phyloP scores from a whole-genome alignment of 1,140 invertebrate genomes.

The Ceratina calcarata region DNA sequence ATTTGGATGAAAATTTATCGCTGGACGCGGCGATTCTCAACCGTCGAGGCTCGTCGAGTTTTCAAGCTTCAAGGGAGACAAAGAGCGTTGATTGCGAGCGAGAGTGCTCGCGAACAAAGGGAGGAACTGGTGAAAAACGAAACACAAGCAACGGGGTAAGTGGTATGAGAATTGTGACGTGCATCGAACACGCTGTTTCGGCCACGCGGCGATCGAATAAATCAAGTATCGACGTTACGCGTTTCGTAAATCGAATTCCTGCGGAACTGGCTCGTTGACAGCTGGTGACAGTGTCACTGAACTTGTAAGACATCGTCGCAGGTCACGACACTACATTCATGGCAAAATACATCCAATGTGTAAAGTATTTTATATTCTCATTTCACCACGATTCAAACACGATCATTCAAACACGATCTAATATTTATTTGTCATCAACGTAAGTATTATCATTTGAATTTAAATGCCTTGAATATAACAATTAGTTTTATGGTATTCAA shows the following conservation, averaged over 20 bases:
- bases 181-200: constrained; percentile 6
- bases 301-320: constrained; percentile 23
- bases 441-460: too few relatives aligned
- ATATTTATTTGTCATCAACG: too few relatives aligned
- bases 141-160: background rate
- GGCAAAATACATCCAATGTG: background rate
- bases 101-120: background rate
- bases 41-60: background rate
- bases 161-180: constrained; percentile 15
- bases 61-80: constrained; percentile 37
- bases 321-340: constrained; percentile 2
- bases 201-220: constrained; percentile 23
- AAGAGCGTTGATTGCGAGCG: constrained; percentile 40
- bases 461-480: too few relatives aligned
- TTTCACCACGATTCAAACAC: too few relatives aligned
- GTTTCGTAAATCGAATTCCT: constrained; percentile 35
- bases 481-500: too few relatives aligned
- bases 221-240: constrained; percentile 42
- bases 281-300: constrained; percentile 13
- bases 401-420: too few relatives aligned
- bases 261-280: constrained; percentile 26
- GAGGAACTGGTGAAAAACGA: constrained; percentile 4
- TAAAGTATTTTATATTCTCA: too few relatives aligned
- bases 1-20: constrained; percentile 26
- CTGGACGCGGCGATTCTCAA: constrained; percentile 6